Base-by-base conservation (phyloP, 2,113 vertebrate species). In the Felis catus region DNA sequence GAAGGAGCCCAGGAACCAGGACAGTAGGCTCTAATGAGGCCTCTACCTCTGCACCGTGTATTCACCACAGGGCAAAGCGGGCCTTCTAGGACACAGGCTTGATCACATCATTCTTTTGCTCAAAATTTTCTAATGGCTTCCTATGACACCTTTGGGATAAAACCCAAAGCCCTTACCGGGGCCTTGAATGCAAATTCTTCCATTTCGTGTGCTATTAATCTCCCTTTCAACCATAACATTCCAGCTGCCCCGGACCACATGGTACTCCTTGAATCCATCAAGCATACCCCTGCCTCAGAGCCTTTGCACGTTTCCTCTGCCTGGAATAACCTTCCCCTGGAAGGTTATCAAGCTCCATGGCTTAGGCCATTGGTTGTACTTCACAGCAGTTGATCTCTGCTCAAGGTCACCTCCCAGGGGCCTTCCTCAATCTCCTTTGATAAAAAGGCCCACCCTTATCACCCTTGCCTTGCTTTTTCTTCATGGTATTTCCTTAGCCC, bases 251-350 rank as follows among this genome's bases (percentile, higher is more conserved):
- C 8, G 39, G n/a, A 58, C 31, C 45, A 12, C 16, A 14, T 4
- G 61, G 16, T 31, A 21, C 2, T 36, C 66, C 31, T 45, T 36
- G 74, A 31, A 9, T n/a, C 31, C 65, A 27, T 0, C 19, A 21
- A 18, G 73, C n/a, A 18, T 1, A 14, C 16, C 15, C 41, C 14
- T 27, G 23, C 41, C 39, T 51, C 65, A 55, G 74, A 53, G 83
- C 53, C 82, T 71, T 0, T 7, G 25, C 36, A 5, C 0, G 16
- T 0, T 1, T 27, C 36, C 71, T 66, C 5, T 39, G 65, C 74
- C 29, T 25, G 3, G 82, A n/a, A 55, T 21, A 13, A 55, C 29
- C 18, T 21, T 53, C 27, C 19, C 36, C 71, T 25, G 70, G 51
- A 66, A 4, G 45, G 45, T 9, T 45, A 45, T 45, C 1, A 45